phyloP scores from a whole-genome alignment of 2,797 vertebrate species.

The Novumbra hubbsi region DNA sequence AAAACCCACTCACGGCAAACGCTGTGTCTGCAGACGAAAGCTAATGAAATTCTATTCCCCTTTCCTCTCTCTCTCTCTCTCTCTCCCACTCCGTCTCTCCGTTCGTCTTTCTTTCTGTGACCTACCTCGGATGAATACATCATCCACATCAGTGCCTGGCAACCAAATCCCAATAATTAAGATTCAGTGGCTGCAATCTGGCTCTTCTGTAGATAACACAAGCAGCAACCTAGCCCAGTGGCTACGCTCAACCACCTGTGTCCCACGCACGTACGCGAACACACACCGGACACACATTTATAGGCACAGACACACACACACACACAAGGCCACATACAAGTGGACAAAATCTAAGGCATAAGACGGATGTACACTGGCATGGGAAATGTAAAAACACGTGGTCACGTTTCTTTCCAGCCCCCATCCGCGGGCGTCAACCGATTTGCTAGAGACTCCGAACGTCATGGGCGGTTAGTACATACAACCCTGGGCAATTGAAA shows the following conservation, averaged over 20 bases:
- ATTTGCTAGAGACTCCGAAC: too few species aligned
- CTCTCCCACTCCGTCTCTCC: not conserved
- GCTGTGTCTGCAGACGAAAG: not conserved
- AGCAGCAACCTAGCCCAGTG: constrained; percentile 7
- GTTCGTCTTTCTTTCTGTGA: constrained; percentile 6
- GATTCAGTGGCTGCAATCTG: constrained; percentile 42
- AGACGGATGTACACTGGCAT: too few species aligned
- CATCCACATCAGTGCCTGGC: constrained; percentile 30
- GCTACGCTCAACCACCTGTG: constrained; percentile 31
- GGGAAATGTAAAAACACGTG: too few species aligned
- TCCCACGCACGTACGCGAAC: not conserved
- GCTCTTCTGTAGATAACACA: constrained; percentile 43
- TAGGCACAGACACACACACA: constrained; percentile 6
- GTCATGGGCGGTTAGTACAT: too few species aligned
- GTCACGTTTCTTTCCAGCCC: too few species aligned
- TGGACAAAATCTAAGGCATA: not conserved
- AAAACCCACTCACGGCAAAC: not conserved
- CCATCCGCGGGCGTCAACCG: too few species aligned
- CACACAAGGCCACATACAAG: not conserved
- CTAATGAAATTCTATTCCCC: not conserved
- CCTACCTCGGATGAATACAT: constrained; percentile 27
- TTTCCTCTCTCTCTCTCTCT: not conserved
- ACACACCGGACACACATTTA: constrained; percentile 4
- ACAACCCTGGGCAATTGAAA: too few species aligned
- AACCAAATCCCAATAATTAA: constrained; percentile 52